phyloP scores from a whole-genome alignment of 2,888 invertebrate genomes.

The Camptogramma bilineatum region DNA sequence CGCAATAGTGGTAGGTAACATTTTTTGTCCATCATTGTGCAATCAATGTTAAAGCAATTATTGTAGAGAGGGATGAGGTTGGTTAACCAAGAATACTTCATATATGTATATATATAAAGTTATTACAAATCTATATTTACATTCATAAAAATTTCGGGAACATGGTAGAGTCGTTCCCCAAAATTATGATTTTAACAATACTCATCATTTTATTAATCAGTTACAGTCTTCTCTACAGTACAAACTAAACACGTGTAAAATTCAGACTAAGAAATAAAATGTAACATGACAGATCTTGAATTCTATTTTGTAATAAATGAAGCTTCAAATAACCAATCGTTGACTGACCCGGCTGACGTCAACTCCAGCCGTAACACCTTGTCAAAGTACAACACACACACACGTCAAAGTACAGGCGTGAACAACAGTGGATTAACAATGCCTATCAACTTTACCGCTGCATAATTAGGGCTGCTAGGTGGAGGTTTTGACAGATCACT shows the following conservation, averaged over 20 bases:
- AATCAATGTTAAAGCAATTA: too few relatives aligned
- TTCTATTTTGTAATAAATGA: neutral
- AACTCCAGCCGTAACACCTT: conserved; percentile 2
- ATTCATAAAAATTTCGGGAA: too few relatives aligned
- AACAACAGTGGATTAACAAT: conserved; percentile 25
- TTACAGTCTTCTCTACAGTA: too few relatives aligned
- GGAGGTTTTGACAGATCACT: conserved; percentile 29
- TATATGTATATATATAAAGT: too few relatives aligned
- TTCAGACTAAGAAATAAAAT: neutral
- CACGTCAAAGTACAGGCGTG: conserved; percentile 23
- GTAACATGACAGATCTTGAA: neutral
- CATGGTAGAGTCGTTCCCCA: too few relatives aligned
- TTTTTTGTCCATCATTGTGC: too few relatives aligned
- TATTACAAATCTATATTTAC: too few relatives aligned
- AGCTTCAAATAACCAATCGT: conserved; percentile 1
- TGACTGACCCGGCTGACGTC: neutral
- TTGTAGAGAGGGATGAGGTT: too few relatives aligned
- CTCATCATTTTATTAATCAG: too few relatives aligned
- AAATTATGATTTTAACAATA: too few relatives aligned
- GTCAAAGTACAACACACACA: conserved; percentile 22
- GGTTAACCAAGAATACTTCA: too few relatives aligned
- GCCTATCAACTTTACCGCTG: conserved; percentile 23
- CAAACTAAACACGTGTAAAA: neutral
- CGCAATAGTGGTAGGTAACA: too few relatives aligned
- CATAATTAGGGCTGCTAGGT: conserved; percentile 27